phyloP scores from a whole-genome alignment of 2,888 invertebrate species.

The Netelia fuscicornis region DNA sequence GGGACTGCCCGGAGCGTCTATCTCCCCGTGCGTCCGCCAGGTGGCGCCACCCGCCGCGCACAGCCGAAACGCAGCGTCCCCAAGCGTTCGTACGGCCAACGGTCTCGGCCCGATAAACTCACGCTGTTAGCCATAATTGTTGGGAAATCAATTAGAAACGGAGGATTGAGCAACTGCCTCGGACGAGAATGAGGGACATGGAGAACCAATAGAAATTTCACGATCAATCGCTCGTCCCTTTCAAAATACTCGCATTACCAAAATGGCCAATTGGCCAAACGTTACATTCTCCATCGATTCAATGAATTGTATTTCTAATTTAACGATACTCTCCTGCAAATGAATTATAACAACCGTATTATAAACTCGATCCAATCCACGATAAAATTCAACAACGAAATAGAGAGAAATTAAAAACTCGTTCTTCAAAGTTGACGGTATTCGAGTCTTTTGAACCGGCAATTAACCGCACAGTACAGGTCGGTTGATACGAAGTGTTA shows the following conservation, averaged over 20 bases:
- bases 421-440: background rate
- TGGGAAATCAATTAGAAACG: conserved; percentile 58
- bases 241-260: conserved; percentile 33
- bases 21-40: background rate
- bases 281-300: background rate
- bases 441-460: background rate
- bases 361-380: background rate
- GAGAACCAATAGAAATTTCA: background rate
- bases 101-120: too few relatives aligned
- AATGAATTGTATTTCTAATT: conserved; percentile 10
- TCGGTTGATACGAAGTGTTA: background rate
- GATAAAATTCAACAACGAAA: background rate
- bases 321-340: background rate
- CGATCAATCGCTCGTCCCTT: conserved; percentile 22
- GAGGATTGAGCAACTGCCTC: conserved; percentile 40
- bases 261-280: conserved; percentile 46
- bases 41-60: background rate
- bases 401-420: background rate
- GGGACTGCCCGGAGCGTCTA: background rate
- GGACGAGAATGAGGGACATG: background rate
- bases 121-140: conserved; percentile 43
- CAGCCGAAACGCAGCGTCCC: conserved; percentile 2
- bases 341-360: background rate
- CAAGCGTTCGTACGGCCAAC: background rate
- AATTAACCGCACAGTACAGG: background rate